Conservation (phyloP, 2,888 invertebrate species). For the Penaeus monodon region DNA sequence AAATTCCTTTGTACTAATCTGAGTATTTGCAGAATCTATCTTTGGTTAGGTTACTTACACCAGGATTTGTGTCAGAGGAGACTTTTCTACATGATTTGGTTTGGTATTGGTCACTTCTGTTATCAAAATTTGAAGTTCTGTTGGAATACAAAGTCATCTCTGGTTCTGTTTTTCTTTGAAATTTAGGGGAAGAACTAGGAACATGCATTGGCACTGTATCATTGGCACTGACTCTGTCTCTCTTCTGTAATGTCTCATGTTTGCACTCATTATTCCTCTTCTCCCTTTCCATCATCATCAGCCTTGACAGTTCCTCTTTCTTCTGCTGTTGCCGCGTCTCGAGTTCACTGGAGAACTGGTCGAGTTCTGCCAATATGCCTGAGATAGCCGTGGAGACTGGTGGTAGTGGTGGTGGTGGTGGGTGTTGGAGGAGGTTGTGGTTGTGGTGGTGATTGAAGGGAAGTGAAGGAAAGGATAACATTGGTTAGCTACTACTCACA, state of each 20-base stretch:
- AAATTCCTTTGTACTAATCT: no score
- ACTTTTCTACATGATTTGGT: no score
- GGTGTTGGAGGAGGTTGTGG: neutral
- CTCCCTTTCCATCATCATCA: constrained; percentile 14
- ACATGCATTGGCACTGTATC: no score
- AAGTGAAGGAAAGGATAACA: constrained; percentile 14
- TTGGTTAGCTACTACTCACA: constrained; percentile 11
- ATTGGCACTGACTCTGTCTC: no score
- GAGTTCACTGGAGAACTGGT: constrained; percentile 47
- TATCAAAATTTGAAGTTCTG: no score
- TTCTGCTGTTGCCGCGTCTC: constrained; percentile 21
- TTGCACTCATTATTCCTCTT: constrained; percentile 11
- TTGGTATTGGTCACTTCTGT: no score
- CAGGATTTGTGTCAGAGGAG: no score
- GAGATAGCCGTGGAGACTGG: constrained; percentile 63
- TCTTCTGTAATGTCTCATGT: neutral
- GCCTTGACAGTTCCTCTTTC: constrained; percentile 32
- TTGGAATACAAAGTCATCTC: no score
- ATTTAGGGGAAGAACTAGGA: no score
- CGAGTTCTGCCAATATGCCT: constrained; percentile 59
- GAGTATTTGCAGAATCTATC: no score
- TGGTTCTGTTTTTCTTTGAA: no score
- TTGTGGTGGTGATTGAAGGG: neutral
- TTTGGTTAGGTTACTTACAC: no score
- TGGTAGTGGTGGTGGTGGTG: constrained; percentile 13